Conservation (phyloP, 2,113 vertebrate genomes). For the Amphiprion ocellaris region DNA sequence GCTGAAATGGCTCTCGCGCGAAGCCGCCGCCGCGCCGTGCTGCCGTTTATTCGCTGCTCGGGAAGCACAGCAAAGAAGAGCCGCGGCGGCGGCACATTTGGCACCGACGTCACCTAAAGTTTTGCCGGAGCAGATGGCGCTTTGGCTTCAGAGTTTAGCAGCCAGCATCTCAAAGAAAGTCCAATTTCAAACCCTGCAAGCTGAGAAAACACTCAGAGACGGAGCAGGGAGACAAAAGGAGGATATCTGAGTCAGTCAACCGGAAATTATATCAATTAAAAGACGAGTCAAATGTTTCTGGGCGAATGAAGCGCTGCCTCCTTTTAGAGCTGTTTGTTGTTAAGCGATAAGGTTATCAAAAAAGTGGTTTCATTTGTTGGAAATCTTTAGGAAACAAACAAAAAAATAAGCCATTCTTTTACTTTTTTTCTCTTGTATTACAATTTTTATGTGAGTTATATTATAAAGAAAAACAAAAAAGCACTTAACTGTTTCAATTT, state of each 20-base stretch:
- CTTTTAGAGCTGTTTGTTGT: too few species aligned
- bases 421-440: too few species aligned
- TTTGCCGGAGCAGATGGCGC: slow-evolving; percentile 69
- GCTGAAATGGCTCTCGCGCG: slow-evolving; percentile 4
- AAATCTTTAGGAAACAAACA: too few species aligned
- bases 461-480: too few species aligned
- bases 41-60: slow-evolving; percentile 44
- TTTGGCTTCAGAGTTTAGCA: slow-evolving; percentile 44
- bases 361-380: too few species aligned
- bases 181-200: slow-evolving; percentile 31
- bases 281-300: too few species aligned
- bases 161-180: not conserved
- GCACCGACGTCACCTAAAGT: slow-evolving; percentile 34
- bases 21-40: not conserved
- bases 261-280: too few species aligned
- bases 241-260: not conserved
- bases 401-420: too few species aligned
- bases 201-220: slow-evolving; percentile 31
- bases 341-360: too few species aligned
- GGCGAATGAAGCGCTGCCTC: too few species aligned
- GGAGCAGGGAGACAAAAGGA: not conserved
- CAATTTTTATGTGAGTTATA: too few species aligned
- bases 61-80: slow-evolving; percentile 38
- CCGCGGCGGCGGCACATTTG: slow-evolving; percentile 35
- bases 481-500: too few species aligned